Conservation (phyloP, 64 coral and sea anemone genomes). For the Acropora tenuis region DNA sequence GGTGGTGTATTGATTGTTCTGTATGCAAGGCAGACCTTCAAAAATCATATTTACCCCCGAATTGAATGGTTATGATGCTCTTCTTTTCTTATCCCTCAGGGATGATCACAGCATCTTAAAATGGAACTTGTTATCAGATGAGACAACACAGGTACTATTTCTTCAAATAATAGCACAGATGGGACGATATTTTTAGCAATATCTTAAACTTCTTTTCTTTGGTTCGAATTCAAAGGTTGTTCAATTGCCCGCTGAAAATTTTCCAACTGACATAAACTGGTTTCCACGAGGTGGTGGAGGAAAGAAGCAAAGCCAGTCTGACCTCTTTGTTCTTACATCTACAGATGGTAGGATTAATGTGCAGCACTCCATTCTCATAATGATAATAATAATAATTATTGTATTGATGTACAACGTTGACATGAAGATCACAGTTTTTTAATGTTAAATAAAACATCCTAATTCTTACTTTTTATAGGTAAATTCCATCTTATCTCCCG, state of each 20-base stretch:
- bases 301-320: conserved; percentile 88
- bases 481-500: conserved; percentile 97
- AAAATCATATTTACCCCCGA: too few species aligned
- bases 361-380: background rate
- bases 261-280: conserved; percentile 94
- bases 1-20: background rate
- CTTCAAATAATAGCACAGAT: background rate
- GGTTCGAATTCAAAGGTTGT: conserved; percentile 61
- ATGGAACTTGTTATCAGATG: conserved; percentile 91
- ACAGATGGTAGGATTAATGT: conserved; percentile 78
- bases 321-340: conserved; percentile 91
- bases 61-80: background rate
- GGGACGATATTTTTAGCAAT: background rate
- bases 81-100: conserved; percentile 13
- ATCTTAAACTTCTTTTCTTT: background rate
- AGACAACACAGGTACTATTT: conserved; percentile 25
- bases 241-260: conserved; percentile 82
- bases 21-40: too few species aligned
- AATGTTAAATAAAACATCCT: background rate
- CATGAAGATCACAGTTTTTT: background rate
- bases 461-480: conserved; percentile 38
- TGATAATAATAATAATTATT: too few species aligned
- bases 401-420: too few species aligned
- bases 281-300: conserved; percentile 88
- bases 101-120: conserved; percentile 74